These are phyloP conservation scores for Leptarthrus brevirostris DNA, from an alignment of 2,888 invertebrate species.

Conservation along the genomic window DNA sequence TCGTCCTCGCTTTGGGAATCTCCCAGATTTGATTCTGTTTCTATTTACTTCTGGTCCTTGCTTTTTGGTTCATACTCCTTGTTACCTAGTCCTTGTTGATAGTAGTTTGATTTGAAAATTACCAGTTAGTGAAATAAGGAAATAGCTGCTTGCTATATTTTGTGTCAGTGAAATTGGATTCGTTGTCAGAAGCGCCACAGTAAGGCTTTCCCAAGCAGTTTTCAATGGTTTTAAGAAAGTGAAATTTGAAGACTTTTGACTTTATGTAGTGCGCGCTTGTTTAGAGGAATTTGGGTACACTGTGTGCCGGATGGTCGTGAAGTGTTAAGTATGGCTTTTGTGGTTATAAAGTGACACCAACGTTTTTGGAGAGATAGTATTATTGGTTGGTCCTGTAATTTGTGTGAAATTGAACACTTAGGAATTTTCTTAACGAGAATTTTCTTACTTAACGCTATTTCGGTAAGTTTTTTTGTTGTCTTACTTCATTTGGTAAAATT, in stretches of 20 bases:
- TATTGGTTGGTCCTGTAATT: background rate
- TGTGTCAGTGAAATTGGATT: background rate
- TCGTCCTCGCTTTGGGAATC: slow-evolving; percentile 55
- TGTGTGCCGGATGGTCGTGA: background rate
- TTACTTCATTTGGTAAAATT: too few relatives aligned
- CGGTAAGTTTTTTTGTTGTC: slow-evolving; percentile 15
- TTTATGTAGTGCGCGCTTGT: slow-evolving; percentile 15
- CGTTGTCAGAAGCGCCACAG: background rate
- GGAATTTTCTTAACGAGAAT: background rate
- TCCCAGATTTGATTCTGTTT: background rate
- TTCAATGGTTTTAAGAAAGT: background rate
- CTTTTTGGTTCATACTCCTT: too few relatives aligned
- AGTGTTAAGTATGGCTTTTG: background rate
- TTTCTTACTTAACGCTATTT: background rate
- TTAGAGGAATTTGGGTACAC: slow-evolving; percentile 11
- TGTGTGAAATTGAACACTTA: background rate
- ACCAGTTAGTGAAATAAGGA: background rate
- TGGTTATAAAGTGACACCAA: slow-evolving; percentile 6
- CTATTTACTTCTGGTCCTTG: slow-evolving; percentile 5
- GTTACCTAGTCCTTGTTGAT: background rate
- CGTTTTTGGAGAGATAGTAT: slow-evolving; percentile 14
- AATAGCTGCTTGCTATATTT: background rate
- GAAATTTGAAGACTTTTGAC: slow-evolving; percentile 15
- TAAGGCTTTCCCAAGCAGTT: background rate
- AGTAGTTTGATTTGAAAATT: slow-evolving; percentile 1